These are phyloP conservation scores for Ophioderma brevispina DNA, from an alignment of 35 echinoderm and acorn worm genomes.

Conservation along the genomic window DNA sequence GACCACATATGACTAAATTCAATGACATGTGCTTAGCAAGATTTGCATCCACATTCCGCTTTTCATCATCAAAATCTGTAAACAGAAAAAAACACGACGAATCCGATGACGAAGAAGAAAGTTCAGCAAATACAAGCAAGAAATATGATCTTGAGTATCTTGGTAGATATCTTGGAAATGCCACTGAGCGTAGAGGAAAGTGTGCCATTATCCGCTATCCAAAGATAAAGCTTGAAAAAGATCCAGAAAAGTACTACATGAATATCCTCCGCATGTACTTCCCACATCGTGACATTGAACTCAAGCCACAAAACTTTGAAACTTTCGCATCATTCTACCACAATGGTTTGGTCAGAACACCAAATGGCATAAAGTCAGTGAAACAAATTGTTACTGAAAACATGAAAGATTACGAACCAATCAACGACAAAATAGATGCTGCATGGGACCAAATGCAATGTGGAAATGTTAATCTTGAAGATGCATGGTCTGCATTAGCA, in stretches of 20 bases:
- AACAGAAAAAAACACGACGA: no score
- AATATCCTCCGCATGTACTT: neutral
- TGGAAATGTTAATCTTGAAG: neutral
- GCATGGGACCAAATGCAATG: neutral
- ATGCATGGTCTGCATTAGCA: neutral
- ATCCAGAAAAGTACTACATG: neutral
- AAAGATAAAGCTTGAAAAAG: neutral
- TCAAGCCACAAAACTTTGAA: neutral
- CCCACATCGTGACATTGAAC: neutral
- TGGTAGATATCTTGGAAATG: neutral
- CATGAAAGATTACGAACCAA: neutral
- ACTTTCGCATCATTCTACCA: neutral
- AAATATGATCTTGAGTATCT: neutral
- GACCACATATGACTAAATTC: conserved; percentile 28
- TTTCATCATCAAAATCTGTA: no score
- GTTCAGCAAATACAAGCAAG: neutral
- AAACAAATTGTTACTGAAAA: neutral
- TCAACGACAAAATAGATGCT: neutral
- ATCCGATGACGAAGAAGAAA: no score
- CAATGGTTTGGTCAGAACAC: neutral
- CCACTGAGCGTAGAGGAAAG: neutral
- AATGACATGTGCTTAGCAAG: conserved; percentile 46
- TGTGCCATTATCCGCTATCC: neutral
- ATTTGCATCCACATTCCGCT: conserved; percentile 33
- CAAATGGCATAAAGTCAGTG: neutral